Percentiles rank a stretch among this genome's conserved stretches.
These are phyloP conservation scores for Chalcis sispes DNA, from an alignment of 2,888 invertebrate species.

Conservation along the genomic window DNA sequence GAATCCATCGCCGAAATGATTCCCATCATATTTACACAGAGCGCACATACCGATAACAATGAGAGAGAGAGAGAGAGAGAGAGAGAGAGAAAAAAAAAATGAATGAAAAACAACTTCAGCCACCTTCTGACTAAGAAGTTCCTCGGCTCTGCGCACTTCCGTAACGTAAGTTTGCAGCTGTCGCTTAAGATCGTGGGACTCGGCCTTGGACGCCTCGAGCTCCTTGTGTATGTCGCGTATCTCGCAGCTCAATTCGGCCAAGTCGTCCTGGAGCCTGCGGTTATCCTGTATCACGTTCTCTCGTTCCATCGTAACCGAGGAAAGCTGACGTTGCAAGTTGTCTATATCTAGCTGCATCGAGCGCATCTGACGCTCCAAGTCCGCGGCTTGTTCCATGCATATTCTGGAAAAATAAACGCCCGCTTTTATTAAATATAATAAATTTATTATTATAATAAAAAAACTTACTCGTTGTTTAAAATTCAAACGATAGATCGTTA, in stretches of 20 bases:
- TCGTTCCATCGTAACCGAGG: constrained; percentile 78
- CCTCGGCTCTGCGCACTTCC: constrained; percentile 88
- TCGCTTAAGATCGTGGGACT: constrained; percentile 85
- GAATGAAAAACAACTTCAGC: not conserved
- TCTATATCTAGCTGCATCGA: constrained; percentile 77
- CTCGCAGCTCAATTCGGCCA: constrained; percentile 81
- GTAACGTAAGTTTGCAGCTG: constrained; percentile 89
- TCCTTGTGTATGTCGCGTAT: constrained; percentile 81
- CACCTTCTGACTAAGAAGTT: constrained; percentile 84
- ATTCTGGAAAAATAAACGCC: constrained; percentile 62
- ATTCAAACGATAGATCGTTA: too few relatives aligned
- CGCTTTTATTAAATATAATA: too few relatives aligned
- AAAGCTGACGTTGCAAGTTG: constrained; percentile 80
- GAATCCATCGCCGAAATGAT: too few relatives aligned
- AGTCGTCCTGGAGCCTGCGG: constrained; percentile 85
- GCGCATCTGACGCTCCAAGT: constrained; percentile 69
- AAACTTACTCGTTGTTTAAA: too few relatives aligned
- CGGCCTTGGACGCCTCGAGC: constrained; percentile 82
- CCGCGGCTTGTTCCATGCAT: constrained; percentile 69
- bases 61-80: too few relatives aligned
- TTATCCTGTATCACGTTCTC: constrained; percentile 82
- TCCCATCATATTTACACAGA: too few relatives aligned
- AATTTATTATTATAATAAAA: too few relatives aligned
- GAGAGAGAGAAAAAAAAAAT: too few relatives aligned
- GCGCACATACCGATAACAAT: too few relatives aligned